Evolutionary conservation across 2,888 invertebrate species (phyloP), one percentile per base, ranked within the genome.

Genomic region (Brenthis daphne): DNA sequence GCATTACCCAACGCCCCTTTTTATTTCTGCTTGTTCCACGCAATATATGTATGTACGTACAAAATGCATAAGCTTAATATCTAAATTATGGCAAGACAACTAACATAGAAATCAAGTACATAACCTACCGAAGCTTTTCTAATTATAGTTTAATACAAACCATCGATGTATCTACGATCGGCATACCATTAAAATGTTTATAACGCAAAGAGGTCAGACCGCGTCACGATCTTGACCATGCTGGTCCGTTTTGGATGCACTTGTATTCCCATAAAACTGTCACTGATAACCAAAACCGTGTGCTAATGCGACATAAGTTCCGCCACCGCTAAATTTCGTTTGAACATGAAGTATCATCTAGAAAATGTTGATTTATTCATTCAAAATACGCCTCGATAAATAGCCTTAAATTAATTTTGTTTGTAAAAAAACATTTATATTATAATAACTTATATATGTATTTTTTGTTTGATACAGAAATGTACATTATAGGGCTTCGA

Each of bases 231-330:
- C 81, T 80, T 81, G 85, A 83, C 85, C 86, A 82, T 77, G 74
- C 76, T 76, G 76, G 76, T 82, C 87, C 81, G 77, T 84, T 85
- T 87, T 85, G 82, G 85, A 85, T 83, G 81, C 80, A 78, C 82
- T 82, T 75, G 76, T 79, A 74, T 76, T 79, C 81, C 79, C 82
- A 80, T 81, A 83, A 82, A 81, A 79, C 82, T 82, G 84, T 84
- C 82, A 79, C 81, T 85, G 88, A 87, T 88, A 87, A 84, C 85
- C 86, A 84, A 82, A 87, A 84, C 80, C 77, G 80, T 84, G 83
- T 88, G 83, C 82, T 83, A 86, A 87, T 86, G 80, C 78, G 75
- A 73, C 76, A 74, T 73, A 73, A 67, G 70, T 75, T 71, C 71
- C 70, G 71, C 74, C 75, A 73, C 74, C 67, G 67, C 64, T 71